Evolutionary conservation across 2,888 invertebrate genomes (phyloP).

Genomic region (Nomada ferruginata): DNA sequence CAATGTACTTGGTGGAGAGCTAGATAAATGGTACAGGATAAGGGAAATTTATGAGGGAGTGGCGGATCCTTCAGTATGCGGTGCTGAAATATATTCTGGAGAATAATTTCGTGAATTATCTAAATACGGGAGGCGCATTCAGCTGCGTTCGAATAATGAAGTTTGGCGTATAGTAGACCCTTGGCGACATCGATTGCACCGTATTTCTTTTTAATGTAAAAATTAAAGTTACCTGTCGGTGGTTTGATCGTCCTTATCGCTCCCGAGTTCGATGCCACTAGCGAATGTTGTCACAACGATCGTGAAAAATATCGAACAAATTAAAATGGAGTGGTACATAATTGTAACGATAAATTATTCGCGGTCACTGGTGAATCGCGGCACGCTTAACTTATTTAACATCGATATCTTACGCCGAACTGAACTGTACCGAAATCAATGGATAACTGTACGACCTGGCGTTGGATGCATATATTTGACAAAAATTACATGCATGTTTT

Average conservation of each 20-base stretch:
- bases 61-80: conserved; percentile 26
- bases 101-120: conserved; percentile 52
- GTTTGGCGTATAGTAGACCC: too few relatives aligned
- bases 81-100: conserved; percentile 30
- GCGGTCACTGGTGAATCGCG: not conserved
- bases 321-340: conserved; percentile 29
- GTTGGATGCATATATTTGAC: conserved; percentile 25
- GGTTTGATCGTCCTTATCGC: not conserved
- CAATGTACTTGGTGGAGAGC: conserved; percentile 54
- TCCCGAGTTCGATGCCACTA: conserved; percentile 3
- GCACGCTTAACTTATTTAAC: not conserved
- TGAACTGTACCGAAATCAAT: conserved; percentile 30
- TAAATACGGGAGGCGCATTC: conserved; percentile 32
- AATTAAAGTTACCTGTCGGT: conserved; percentile 38
- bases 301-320: conserved; percentile 22
- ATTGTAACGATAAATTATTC: conserved; percentile 13
- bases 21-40: conserved; percentile 60
- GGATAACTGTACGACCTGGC: conserved; percentile 36
- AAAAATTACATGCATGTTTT: conserved; percentile 44
- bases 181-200: too few relatives aligned
- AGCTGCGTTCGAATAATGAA: too few relatives aligned
- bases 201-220: not conserved
- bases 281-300: not conserved
- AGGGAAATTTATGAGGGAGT: conserved; percentile 55
- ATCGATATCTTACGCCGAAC: conserved; percentile 1